Evolutionary conservation across 2,113 vertebrate species (phyloP).

Genomic region (Atlantisia rogersi): DNA sequence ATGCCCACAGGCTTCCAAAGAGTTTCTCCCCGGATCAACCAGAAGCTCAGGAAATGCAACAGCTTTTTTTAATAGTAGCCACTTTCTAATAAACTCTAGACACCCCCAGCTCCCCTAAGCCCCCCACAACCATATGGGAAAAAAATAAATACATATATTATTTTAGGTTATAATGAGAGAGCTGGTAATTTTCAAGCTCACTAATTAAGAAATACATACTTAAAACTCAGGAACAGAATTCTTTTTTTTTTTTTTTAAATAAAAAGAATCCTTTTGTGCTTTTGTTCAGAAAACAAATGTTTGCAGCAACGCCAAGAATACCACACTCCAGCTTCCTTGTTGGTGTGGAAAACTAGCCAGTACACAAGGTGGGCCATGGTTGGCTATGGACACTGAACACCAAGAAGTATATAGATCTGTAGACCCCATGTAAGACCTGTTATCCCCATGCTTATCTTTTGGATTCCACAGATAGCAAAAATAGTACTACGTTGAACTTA

Average conservation of each 20-base stretch:
- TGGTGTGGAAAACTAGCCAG: not conserved
- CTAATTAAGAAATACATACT: constrained; percentile 24
- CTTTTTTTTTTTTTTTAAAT: not conserved
- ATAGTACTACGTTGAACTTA: not conserved
- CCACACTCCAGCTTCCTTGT: not conserved
- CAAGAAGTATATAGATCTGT: not conserved
- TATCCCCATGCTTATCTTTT: fast-evolving
- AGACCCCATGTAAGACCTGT: not conserved
- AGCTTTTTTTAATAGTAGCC: constrained; percentile 21
- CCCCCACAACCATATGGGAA: not conserved
- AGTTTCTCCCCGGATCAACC: constrained; percentile 33
- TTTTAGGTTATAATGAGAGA: not conserved
- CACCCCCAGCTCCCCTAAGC: not conserved
- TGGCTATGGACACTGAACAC: not conserved
- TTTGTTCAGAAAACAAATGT: not conserved
- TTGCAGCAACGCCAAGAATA: not conserved
- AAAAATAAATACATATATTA: not conserved
- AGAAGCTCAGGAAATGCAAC: constrained; percentile 21
- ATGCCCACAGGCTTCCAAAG: constrained; percentile 23
- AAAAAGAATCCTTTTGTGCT: not conserved
- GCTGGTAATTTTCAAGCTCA: not conserved
- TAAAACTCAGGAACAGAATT: not conserved
- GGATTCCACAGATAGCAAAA: not conserved
- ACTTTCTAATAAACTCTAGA: constrained; percentile 29
- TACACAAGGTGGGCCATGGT: not conserved